Evolutionary conservation across 37 sponge, comb jelly and placozoan species (phyloP).

Genomic region (Cliona cf. orientalis): DNA sequence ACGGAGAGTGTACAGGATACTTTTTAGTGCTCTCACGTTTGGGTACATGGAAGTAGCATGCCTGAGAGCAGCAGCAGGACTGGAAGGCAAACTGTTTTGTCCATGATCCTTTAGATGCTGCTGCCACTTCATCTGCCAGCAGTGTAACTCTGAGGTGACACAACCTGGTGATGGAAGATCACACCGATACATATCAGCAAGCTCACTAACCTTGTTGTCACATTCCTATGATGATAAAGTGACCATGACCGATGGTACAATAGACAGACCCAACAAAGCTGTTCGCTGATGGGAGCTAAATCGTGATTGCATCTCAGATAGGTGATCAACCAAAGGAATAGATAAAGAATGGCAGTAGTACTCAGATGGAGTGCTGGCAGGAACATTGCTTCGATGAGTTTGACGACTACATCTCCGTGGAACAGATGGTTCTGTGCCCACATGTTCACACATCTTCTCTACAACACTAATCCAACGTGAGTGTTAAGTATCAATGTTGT

Average conservation of each 20-base stretch:
- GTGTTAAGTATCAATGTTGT: too few species aligned
- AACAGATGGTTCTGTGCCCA: too few species aligned
- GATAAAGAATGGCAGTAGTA: conserved; percentile 39
- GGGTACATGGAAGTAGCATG: conserved; percentile 23
- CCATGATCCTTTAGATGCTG: too few species aligned
- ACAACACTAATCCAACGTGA: too few species aligned
- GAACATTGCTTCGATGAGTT: conserved; percentile 33
- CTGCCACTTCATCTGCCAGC: too few species aligned
- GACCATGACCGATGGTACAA: conserved; percentile 42
- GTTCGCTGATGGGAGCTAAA: too few species aligned
- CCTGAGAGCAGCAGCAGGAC: not conserved
- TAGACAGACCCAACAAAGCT: too few species aligned
- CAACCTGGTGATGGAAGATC: conserved; percentile 27
- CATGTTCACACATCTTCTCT: too few species aligned
- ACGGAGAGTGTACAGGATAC: conserved; percentile 28
- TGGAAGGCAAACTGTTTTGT: too few species aligned
- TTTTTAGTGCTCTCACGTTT: conserved; percentile 19
- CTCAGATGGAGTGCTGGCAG: conserved; percentile 26
- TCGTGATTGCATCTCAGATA: too few species aligned
- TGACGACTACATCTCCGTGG: too few species aligned
- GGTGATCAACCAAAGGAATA: conserved; percentile 49
- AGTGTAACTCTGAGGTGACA: too few species aligned
- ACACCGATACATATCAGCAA: conserved; percentile 36
- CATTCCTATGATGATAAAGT: conserved; percentile 31
- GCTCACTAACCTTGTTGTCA: conserved; percentile 9